Evolutionary conservation across 2,888 invertebrate genomes (phyloP).

Genomic region (Macrophya annulata): DNA sequence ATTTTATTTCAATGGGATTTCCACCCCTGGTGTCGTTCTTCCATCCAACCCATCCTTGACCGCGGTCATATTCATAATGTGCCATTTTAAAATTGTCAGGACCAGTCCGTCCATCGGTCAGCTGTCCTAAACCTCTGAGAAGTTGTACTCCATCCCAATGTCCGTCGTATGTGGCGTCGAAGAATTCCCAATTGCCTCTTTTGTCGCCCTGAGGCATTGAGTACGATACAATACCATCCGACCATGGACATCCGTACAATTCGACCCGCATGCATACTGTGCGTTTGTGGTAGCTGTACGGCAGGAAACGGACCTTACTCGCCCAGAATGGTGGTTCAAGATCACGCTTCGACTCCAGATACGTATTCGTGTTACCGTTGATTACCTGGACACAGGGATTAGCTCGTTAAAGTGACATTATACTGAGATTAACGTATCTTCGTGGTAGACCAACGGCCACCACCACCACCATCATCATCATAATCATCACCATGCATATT

Average conservation of each 20-base stretch:
- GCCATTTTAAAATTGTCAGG: conserved; percentile 87
- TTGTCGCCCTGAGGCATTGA: conserved; percentile 94
- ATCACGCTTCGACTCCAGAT: conserved; percentile 88
- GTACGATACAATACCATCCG: conserved; percentile 92
- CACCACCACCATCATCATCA: background rate
- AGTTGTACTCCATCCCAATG: conserved; percentile 89
- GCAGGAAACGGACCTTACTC: conserved; percentile 91
- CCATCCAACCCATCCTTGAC: conserved; percentile 96
- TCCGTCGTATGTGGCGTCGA: conserved; percentile 93
- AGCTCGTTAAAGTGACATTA: conserved; percentile 41
- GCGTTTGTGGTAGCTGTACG: conserved; percentile 90
- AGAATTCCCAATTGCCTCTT: conserved; percentile 90
- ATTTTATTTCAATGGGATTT: conserved; percentile 85
- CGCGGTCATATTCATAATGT: conserved; percentile 83
- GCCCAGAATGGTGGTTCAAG: conserved; percentile 93
- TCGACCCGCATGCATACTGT: conserved; percentile 97
- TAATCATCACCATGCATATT: background rate
- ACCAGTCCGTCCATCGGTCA: conserved; percentile 91
- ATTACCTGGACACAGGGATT: conserved; percentile 84
- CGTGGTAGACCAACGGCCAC: conserved; percentile 5
- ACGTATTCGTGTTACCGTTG: conserved; percentile 93
- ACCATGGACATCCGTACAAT: conserved; percentile 93
- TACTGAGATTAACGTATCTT: conserved; percentile 23
- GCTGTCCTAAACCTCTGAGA: conserved; percentile 90
- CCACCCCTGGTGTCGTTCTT: conserved; percentile 87